Percentiles rank a stretch among this genome's conserved stretches.
Conservation (phyloP, 2,113 vertebrate genomes). For the human region GRCh38 chr16:79801501-79802000, state of each 20-base stretch:
- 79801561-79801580: neutral
- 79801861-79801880: neutral
- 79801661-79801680: fast-evolving
- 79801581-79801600: neutral
- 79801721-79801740: neutral
- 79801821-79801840: neutral
- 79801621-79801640: neutral
- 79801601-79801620: neutral
- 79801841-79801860: neutral
- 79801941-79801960: conserved; percentile 72
- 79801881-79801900: conserved; percentile 52
- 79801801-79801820: neutral
- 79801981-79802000: conserved; percentile 59
- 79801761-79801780: no score
- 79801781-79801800: neutral
- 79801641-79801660: neutral
- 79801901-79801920: conserved; percentile 43
- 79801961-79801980: conserved; percentile 66
- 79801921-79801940: conserved; percentile 68
- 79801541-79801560: neutral
- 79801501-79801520: neutral
- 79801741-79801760: neutral
- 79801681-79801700: fast-evolving
- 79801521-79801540: neutral
- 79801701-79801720: fast-evolving